Evolutionary conservation across 1,140 invertebrate species (phyloP).

Genomic region (Dysdera silvatica): DNA sequence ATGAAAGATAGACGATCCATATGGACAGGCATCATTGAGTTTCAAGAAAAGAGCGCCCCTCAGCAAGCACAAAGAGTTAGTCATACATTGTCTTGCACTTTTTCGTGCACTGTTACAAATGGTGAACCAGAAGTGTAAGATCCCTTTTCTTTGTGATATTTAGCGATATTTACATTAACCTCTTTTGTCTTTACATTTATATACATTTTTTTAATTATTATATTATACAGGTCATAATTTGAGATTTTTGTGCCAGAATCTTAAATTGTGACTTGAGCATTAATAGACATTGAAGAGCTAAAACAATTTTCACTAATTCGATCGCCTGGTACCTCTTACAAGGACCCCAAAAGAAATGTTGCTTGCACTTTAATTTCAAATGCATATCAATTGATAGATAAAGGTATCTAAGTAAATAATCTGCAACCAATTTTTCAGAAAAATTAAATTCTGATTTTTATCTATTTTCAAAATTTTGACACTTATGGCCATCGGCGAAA

Average conservation of each 20-base stretch:
- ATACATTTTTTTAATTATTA: background rate
- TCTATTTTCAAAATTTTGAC: too few species aligned
- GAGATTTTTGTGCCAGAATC: background rate
- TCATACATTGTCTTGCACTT: constrained; percentile 55
- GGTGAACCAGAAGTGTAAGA: constrained; percentile 51
- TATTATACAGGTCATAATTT: background rate
- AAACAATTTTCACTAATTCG: too few species aligned
- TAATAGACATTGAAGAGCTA: background rate
- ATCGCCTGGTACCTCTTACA: too few species aligned
- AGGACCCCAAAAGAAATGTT: too few species aligned
- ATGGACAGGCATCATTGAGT: constrained; percentile 80
- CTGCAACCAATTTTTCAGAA: too few species aligned
- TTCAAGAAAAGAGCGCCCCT: constrained; percentile 72
- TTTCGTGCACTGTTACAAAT: constrained; percentile 27
- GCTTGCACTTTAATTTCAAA: too few species aligned
- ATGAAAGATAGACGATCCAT: constrained; percentile 46
- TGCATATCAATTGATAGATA: too few species aligned
- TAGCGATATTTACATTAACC: background rate
- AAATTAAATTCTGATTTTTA: too few species aligned
- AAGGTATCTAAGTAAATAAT: too few species aligned
- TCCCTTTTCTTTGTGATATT: constrained; percentile 65
- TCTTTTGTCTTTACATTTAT: background rate
- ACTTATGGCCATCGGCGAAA: too few species aligned
- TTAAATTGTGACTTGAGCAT: constrained; percentile 68
- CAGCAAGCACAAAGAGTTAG: constrained; percentile 64